Evolutionary conservation across 2,113 vertebrate genomes (phyloP), one percentile per base, ranked within the genome.

Genomic region (Mormyrus iriodes): DNA sequence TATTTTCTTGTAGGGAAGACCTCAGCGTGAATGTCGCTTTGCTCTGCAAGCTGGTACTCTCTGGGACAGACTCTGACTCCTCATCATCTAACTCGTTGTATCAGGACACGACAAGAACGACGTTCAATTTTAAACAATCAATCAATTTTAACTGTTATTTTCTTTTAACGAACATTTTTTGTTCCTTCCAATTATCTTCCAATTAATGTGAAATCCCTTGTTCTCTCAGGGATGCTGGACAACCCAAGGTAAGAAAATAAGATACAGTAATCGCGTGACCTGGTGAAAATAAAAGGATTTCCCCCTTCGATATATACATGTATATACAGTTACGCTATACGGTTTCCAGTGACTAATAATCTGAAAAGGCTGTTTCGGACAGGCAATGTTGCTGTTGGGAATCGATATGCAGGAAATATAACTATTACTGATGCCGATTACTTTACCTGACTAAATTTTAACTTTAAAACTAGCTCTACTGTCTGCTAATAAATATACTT

Each of bases 351-450:
- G n/a, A 3, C n/a, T 65, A 27, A 65, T 65, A 65, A 69, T 69
- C n/a, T 69, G n/a, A 69, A 69, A 69, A 69, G n/a, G n/a, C n/a
- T 69, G 61, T 65, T 65, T 65, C 61, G 61, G 61, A 65, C n/a
- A 65, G 21, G 24, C 55, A 58, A 58, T 58, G 55, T 58, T 61
- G 8, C 1, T 31, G n/a, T 31, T 69, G 61, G n/a, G 61, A 31
- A 31, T 69, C 10, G 61, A 69, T 9, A 69, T 69, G 61, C 10
- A 69, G 61, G 61, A 69, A 31, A 69, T 69, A 12, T 31, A 69
- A 69, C 10, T 69, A 69, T 69, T 76, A 76, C 73, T 42, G 31
- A 76, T 19, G 35, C 35, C 12, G 31, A 76, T 79, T 69, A 69
- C 27, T 69, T 79, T 79, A 79, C 31, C 2, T 8, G 73, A 79